These are phyloP conservation scores for Eubucco bourcierii DNA, from an alignment of 2,113 vertebrate genomes.

Conservation along the genomic window DNA sequence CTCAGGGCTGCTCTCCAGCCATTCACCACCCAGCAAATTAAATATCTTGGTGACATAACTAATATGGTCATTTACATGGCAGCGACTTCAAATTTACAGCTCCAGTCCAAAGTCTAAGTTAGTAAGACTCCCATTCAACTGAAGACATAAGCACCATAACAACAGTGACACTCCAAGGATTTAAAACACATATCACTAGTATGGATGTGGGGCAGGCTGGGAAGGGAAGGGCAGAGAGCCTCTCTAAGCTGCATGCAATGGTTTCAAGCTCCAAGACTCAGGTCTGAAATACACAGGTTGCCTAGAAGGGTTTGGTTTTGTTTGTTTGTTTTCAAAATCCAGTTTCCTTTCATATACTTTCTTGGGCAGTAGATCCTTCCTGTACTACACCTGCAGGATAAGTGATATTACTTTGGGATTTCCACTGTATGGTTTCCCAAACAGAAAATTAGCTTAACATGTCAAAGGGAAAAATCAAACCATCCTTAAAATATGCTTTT, in stretches of 20 bases:
- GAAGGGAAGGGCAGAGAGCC: neutral
- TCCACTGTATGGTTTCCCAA: neutral
- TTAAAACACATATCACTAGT: neutral
- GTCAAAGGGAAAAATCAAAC: neutral
- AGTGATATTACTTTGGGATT: neutral
- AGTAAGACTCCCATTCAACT: neutral
- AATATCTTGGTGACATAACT: neutral
- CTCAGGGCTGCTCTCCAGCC: too few relatives aligned
- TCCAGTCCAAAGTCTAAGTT: neutral
- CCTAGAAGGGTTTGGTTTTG: neutral
- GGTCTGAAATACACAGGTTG: neutral
- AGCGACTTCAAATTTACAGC: neutral
- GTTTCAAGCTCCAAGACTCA: neutral
- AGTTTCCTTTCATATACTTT: neutral
- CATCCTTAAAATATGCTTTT: neutral
- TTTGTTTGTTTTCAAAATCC: too few relatives aligned
- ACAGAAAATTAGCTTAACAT: neutral
- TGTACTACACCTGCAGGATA: neutral
- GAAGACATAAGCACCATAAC: neutral
- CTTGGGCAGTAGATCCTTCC: neutral
- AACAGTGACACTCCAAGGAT: neutral
- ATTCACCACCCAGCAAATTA: neutral
- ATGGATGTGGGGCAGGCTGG: rapidly evolving
- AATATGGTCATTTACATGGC: neutral
- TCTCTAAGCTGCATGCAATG: neutral